Evolutionary conservation across 2,113 vertebrate genomes (phyloP), one percentile per base, ranked within the genome.

Genomic region (Piaya cayana): DNA sequence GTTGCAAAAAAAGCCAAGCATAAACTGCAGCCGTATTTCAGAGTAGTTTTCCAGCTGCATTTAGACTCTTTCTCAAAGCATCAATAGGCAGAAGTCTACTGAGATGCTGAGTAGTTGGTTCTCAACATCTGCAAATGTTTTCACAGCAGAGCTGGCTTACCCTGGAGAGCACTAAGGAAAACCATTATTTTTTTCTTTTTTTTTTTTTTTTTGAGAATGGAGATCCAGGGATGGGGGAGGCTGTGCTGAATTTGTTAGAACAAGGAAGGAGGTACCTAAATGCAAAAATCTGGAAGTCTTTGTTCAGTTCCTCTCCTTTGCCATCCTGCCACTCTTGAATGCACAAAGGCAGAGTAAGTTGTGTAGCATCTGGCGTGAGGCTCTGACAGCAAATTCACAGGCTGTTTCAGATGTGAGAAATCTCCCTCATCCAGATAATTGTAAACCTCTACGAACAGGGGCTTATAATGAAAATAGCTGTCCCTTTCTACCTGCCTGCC

Each of bases 51-150:
- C 92, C 42, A 95, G 53, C 65, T 86, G 56, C 17, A 9, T 71
- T 88, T 82, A 75, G 72, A 71, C 36, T 21, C 22, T 85, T 90
- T 91, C 65, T 84, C 6, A 0, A 45, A 75, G 36, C 67, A 77
- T 82, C 58, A 59, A 21, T 59, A 71, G 56, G 86, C 90, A 90
- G 79, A 93, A 90, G 22, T 69, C 49, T 81, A 45, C 36, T 55
- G 90, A 93, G 88, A 88, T 94, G 82, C 72, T 62, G 92, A 90
- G 58, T 82, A 79, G 86, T 68, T 0, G 1, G 25, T 95, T 95
- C 58, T 91, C 49, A 64, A 88, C 94, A 94, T 95, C 96, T 97
- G 95, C 90, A 93, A 50, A 47, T 69, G 11, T 88, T 95, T 94
- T 78, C 75, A 82, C 60, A 79, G 82, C 76, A 64, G 34, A 86